Evolutionary conservation across 2,113 vertebrate species (phyloP).

Genomic region (Vulpes vulpes): DNA sequence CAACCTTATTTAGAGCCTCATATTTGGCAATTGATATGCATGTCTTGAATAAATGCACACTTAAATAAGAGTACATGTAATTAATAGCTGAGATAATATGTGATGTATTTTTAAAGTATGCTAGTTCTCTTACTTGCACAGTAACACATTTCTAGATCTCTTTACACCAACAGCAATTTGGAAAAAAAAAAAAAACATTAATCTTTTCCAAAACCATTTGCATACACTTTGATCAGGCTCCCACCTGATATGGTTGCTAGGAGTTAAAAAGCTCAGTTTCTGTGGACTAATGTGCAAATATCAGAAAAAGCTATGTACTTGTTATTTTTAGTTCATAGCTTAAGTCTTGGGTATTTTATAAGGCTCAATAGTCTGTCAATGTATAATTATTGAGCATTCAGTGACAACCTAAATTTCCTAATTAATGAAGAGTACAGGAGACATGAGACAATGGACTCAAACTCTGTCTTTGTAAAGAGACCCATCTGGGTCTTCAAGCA

Average conservation of each 20-base stretch:
- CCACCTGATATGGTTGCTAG: not conserved
- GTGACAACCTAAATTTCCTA: not conserved
- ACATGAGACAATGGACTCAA: not conserved
- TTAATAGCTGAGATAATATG: not conserved
- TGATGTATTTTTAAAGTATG: not conserved
- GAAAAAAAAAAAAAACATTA: not conserved
- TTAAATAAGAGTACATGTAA: not conserved
- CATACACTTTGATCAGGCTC: not conserved
- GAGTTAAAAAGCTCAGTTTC: slow-evolving; percentile 42
- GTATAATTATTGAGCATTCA: not conserved
- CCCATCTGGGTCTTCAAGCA: not conserved
- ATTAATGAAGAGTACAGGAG: not conserved
- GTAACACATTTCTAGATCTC: not conserved
- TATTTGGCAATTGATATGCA: not conserved
- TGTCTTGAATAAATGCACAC: not conserved
- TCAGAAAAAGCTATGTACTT: not conserved
- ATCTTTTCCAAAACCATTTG: slow-evolving; percentile 24
- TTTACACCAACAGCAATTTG: slow-evolving; percentile 30
- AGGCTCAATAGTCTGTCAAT: not conserved
- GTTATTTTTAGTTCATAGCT: slow-evolving; percentile 9
- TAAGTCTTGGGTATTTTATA: not conserved
- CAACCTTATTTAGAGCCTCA: not conserved
- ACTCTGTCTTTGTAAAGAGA: not conserved
- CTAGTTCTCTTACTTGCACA: not conserved
- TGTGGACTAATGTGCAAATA: slow-evolving; percentile 43